Percentiles rank a stretch among this genome's conserved stretches.
Conservation (phyloP, 2,113 vertebrate genomes). For the Cyrtonyx montezumae region DNA sequence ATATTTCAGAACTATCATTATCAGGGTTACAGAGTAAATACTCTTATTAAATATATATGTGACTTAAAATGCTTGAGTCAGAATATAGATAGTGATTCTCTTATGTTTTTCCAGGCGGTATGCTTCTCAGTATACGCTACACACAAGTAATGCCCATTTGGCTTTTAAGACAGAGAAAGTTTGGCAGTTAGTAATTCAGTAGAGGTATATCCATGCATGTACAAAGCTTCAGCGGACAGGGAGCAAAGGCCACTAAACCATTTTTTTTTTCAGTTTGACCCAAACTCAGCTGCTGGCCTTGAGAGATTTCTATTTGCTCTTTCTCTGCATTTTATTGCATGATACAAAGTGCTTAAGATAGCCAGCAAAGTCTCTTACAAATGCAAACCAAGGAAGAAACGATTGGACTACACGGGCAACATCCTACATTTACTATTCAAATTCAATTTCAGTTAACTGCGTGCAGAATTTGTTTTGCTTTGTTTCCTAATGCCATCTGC, state of each 20-base stretch:
- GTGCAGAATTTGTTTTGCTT: not conserved
- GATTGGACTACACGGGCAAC: not conserved
- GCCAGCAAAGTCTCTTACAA: not conserved
- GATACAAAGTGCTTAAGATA: constrained; percentile 33
- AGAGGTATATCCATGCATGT: not conserved
- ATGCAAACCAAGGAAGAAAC: not conserved
- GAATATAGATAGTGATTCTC: not conserved
- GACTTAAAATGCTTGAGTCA: constrained; percentile 40
- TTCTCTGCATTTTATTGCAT: not conserved
- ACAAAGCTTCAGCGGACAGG: not conserved
- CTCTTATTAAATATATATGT: constrained; percentile 51
- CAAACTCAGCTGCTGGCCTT: constrained; percentile 31
- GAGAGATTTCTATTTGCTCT: not conserved
- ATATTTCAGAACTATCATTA: constrained; percentile 64
- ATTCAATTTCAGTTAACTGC: not conserved
- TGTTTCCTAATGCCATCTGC: not conserved
- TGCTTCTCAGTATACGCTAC: not conserved
- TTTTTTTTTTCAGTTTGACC: constrained; percentile 28
- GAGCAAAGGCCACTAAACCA: not conserved
- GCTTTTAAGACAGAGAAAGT: constrained; percentile 15
- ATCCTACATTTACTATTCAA: not conserved
- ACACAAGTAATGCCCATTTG: not conserved
- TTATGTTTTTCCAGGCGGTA: not conserved
- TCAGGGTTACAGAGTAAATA: constrained; percentile 62
- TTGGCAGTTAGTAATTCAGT: not conserved